phyloP scores from a whole-genome alignment of 2,888 invertebrate genomes.

The Escarpia spicata region DNA sequence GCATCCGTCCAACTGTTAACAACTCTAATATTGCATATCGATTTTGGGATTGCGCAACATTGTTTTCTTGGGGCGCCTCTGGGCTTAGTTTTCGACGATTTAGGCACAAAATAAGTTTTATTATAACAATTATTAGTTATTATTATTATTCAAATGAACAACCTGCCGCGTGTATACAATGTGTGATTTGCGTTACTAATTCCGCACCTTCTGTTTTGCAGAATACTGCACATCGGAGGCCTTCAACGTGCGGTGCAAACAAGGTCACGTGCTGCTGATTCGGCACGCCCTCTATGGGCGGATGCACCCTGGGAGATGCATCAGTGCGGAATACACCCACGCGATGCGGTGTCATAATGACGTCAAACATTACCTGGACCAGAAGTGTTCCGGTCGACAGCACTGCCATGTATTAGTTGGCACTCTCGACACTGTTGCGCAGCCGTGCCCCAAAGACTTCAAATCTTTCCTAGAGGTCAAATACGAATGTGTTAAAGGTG shows the following conservation, averaged over 20 bases:
- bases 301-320: slow-evolving; percentile 41
- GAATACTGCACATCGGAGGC: slow-evolving; percentile 40
- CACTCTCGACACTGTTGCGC: slow-evolving; percentile 40
- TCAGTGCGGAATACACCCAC: slow-evolving; percentile 41
- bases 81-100: no score
- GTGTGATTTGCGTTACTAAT: background rate
- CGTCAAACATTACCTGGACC: slow-evolving; percentile 37
- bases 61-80: no score
- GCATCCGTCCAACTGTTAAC: background rate
- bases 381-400: slow-evolving; percentile 35
- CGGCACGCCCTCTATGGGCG: slow-evolving; percentile 41
- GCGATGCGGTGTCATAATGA: slow-evolving; percentile 42
- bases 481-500: slow-evolving; percentile 41
- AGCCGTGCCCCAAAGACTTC: slow-evolving; percentile 44
- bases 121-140: no score
- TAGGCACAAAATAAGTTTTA: no score
- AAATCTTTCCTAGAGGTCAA: slow-evolving; percentile 43
- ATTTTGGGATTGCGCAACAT: no score
- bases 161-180: no score
- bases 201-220: background rate
- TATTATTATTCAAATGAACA: no score
- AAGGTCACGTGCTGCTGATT: slow-evolving; percentile 36
- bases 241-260: slow-evolving; percentile 38
- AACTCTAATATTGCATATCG: no score
- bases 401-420: slow-evolving; percentile 40